Evolutionary conservation across 2,797 vertebrate species (phyloP), one percentile per base, ranked within the genome.

Genomic region (Momotus momota): DNA sequence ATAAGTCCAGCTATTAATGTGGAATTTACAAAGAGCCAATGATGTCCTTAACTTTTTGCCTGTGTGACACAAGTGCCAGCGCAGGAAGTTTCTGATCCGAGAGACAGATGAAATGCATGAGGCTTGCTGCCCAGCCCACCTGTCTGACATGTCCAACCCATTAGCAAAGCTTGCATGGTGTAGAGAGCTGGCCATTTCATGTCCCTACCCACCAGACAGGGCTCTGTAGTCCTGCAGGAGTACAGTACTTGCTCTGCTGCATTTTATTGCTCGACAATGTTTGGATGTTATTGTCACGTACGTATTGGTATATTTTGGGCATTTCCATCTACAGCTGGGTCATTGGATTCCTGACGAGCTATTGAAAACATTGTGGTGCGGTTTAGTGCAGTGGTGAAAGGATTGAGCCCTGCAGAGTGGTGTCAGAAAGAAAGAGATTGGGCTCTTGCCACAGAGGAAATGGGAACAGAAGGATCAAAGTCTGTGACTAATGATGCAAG

Each of bases 381-480:
- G 35, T 46, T 69, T 64, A 72, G 48, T 19, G 23, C 19, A 58
- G 69, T 33, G 55, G 58, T 5, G 6, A 67, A 90, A 78, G 85
- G 77, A 88, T 40, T 75, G 86, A 91, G 54, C 48, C 66, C 80
- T 49, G 45, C 33, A 67, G 67, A 66, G 49, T 38, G 27, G 29
- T 67, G 69, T 48, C 80, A 73, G 74, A 73, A 67, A 55, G 60
- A 62, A 60, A 67, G 46, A 83, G 57, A 46, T 3, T 86, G 43
- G 82, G 72, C 48, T 91, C 29, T 70, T 90, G 70, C 71, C 88
- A 77, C 35, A 22, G 64, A 73, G 74, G 54, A 91, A 95, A 82
- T 16, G 49, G 77, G 73, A 91, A 85, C 64, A 85, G 57, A 88
- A 81, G 71, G 86, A 93, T 91, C 83, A 88, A 92, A 87, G 75